Conservation (phyloP, 2,888 invertebrate species). For the Chorisops tibialis region DNA sequence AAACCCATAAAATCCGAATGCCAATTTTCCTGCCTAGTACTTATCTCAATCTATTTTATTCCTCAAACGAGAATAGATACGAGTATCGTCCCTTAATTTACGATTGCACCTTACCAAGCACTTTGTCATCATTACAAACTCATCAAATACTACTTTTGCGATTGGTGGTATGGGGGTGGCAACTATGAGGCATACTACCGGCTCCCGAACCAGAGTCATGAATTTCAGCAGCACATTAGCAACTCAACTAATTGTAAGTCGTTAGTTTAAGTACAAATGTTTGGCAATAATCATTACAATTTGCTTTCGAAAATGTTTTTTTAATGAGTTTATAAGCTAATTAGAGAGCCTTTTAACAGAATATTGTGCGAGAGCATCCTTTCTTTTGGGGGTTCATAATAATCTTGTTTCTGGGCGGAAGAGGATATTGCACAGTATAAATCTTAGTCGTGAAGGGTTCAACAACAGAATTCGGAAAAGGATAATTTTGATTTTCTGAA, state of each 20-base stretch:
- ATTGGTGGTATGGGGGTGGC: not conserved
- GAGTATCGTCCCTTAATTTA: constrained; percentile 24
- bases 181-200: not conserved
- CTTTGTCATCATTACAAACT: constrained; percentile 33
- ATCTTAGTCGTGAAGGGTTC: too few relatives aligned
- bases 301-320: constrained; percentile 29
- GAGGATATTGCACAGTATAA: too few relatives aligned
- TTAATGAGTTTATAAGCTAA: constrained; percentile 30
- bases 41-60: constrained; percentile 8
- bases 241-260: constrained; percentile 26
- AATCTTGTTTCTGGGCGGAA: too few relatives aligned
- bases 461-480: too few relatives aligned
- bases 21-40: too few relatives aligned
- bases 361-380: too few relatives aligned
- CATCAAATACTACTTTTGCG: constrained; percentile 24
- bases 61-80: not conserved
- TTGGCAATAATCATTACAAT: constrained; percentile 33
- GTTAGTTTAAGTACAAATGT: constrained; percentile 33
- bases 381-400: too few relatives aligned
- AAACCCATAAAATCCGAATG: too few relatives aligned
- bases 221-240: constrained; percentile 22
- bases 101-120: constrained; percentile 27
- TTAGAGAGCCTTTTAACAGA: not conserved
- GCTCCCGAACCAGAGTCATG: not conserved
- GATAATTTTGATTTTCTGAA: too few relatives aligned